Conservation (phyloP, 2,113 vertebrate species). For the Burhinus bistriatus region DNA sequence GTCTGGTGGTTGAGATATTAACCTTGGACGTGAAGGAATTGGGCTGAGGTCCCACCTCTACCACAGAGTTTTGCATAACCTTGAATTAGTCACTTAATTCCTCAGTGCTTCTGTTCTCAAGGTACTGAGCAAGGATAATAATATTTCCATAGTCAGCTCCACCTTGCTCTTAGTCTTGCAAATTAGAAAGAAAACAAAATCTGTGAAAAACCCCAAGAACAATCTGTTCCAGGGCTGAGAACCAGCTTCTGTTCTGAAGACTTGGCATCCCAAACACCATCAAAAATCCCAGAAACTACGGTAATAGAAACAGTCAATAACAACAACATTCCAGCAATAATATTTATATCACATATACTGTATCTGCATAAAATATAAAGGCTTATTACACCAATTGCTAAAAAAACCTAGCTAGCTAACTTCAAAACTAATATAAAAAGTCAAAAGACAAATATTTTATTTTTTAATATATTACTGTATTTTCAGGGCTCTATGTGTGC, state of each 20-base stretch:
- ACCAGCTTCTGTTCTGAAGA: not conserved
- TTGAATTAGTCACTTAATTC: conserved; percentile 1
- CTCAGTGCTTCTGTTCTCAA: not conserved
- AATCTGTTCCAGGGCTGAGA: not conserved
- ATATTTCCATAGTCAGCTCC: not conserved
- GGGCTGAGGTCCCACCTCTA: conserved; percentile 10
- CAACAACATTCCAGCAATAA: not conserved
- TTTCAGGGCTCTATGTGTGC: not conserved
- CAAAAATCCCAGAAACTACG: not conserved
- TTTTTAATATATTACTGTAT: not conserved
- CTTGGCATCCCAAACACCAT: not conserved
- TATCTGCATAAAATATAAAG: not conserved
- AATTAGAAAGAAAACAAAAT: not conserved
- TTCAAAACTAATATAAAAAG: not conserved
- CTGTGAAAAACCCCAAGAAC: not conserved
- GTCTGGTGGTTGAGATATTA: not conserved
- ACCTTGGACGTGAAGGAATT: not conserved
- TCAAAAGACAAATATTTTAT: not conserved
- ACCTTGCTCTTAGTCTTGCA: not conserved
- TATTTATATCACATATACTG: not conserved
- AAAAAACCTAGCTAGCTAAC: not conserved
- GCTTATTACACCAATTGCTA: not conserved
- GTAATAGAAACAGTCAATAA: not conserved
- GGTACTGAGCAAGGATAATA: not conserved
- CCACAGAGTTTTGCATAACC: not conserved